A percentile compares a stretch with the other conserved stretches of the same genome.
phyloP scores from a whole-genome alignment of 2,888 invertebrate genomes.

The Leptopilina syphax region DNA sequence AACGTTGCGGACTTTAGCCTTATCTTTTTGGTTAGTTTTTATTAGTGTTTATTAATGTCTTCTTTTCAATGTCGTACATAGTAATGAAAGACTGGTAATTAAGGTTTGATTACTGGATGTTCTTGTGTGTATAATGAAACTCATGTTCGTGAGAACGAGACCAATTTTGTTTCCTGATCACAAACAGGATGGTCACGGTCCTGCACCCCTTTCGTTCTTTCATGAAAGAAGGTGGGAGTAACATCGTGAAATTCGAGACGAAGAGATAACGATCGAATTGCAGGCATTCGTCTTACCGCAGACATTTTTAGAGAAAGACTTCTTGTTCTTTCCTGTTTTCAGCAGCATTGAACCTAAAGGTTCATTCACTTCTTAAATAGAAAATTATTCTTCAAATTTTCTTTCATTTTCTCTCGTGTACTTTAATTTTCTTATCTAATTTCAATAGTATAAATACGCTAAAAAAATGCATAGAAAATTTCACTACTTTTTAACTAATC shows the following conservation, averaged over 20 bases:
- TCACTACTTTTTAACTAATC: too few relatives aligned
- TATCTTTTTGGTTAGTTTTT: too few relatives aligned
- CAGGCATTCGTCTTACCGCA: conserved; percentile 66
- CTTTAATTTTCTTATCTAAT: too few relatives aligned
- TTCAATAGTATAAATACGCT: too few relatives aligned
- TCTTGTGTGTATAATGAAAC: background rate
- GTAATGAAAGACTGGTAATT: background rate
- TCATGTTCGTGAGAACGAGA: conserved; percentile 19
- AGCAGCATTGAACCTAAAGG: background rate
- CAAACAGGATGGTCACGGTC: conserved; percentile 18
- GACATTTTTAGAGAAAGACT: conserved; percentile 50
- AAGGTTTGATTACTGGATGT: background rate
- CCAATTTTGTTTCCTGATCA: conserved; percentile 22
- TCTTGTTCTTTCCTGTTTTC: background rate
- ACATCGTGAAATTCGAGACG: conserved; percentile 64
- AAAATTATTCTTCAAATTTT: background rate
- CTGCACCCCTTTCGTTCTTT: conserved; percentile 19
- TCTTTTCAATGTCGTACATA: too few relatives aligned
- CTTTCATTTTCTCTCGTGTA: too few relatives aligned
- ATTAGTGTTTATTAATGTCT: too few relatives aligned
- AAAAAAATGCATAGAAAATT: too few relatives aligned
- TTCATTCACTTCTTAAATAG: background rate
- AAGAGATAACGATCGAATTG: conserved; percentile 66
- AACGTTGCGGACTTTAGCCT: too few relatives aligned
- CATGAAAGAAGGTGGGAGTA: background rate